A percentile compares a stretch with the other conserved stretches of the same genome.
Evolutionary conservation across 2,888 invertebrate species (phyloP).

Genomic region (Stenotaenia linearis): DNA sequence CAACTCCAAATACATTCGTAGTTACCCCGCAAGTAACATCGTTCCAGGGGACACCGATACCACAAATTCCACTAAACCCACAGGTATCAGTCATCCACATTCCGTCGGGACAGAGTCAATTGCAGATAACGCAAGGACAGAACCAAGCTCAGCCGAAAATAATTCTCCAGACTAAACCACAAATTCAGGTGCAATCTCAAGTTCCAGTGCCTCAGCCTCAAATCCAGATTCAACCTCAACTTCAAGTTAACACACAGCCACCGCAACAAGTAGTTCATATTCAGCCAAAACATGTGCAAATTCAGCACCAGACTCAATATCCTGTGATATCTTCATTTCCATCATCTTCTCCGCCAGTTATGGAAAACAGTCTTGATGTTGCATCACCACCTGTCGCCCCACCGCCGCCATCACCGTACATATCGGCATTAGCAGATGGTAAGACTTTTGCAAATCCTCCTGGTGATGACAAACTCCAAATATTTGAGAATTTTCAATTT

Average conservation of each 20-base stretch:
- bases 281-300: background rate
- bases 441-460: background rate
- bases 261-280: background rate
- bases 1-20: background rate
- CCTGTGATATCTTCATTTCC: background rate
- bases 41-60: background rate
- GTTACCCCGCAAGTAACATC: background rate
- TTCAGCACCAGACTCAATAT: background rate
- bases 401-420: conserved; percentile 1
- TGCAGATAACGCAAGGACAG: background rate
- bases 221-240: background rate
- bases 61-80: background rate
- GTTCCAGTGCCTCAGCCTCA: background rate
- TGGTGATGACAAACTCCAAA: too few relatives aligned
- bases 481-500: too few relatives aligned
- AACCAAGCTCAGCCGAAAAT: background rate
- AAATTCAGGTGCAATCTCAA: background rate
- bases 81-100: background rate
- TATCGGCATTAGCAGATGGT: conserved; percentile 30
- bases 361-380: background rate
- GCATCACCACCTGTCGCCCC: background rate
- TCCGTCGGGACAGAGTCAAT: background rate
- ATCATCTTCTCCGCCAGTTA: background rate
- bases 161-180: background rate
- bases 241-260: background rate